Evolutionary conservation across 2,797 vertebrate genomes (phyloP).

Genomic region (Typhlichthys eigenmanni): DNA sequence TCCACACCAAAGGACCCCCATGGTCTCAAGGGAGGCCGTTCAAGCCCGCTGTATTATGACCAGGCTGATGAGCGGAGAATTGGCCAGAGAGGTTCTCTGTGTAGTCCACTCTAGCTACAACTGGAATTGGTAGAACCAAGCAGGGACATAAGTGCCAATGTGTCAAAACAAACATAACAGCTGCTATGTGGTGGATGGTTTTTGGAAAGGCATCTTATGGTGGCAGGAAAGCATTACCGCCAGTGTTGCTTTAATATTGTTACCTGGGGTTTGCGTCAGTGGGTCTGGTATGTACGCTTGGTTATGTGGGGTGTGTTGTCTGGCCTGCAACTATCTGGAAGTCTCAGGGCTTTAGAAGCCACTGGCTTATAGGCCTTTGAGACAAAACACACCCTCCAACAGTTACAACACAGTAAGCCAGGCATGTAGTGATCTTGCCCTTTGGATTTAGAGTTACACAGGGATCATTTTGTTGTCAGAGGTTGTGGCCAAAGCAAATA

Average conservation of each 20-base stretch:
- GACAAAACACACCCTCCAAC: constrained; percentile 40
- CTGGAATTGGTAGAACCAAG: constrained; percentile 21
- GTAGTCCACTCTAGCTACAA: constrained; percentile 44
- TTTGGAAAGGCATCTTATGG: constrained; percentile 6
- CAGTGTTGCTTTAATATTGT: constrained; percentile 4
- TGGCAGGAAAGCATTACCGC: background rate
- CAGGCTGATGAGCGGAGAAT: constrained; percentile 25
- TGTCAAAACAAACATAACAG: constrained; percentile 10
- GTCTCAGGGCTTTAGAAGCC: constrained; percentile 51
- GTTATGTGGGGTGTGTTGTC: constrained; percentile 48
- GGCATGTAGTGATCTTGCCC: constrained; percentile 32
- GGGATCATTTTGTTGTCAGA: constrained; percentile 13
- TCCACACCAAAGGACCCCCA: constrained; percentile 64
- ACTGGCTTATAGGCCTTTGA: constrained; percentile 64
- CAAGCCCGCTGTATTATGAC: constrained; percentile 40
- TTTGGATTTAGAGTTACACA: constrained; percentile 26
- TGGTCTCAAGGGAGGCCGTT: constrained; percentile 42
- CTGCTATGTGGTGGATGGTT: constrained; percentile 23
- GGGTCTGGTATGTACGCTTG: constrained; percentile 35
- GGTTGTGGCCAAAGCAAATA: constrained; percentile 19
- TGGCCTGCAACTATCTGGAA: constrained; percentile 64
- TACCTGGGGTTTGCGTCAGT: background rate
- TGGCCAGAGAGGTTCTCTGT: constrained; percentile 30
- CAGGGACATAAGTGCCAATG: constrained; percentile 23
- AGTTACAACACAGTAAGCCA: constrained; percentile 63